These are phyloP conservation scores for Gymnopithys bicolor DNA, from an alignment of 2,797 vertebrate genomes.

Conservation along the genomic window DNA sequence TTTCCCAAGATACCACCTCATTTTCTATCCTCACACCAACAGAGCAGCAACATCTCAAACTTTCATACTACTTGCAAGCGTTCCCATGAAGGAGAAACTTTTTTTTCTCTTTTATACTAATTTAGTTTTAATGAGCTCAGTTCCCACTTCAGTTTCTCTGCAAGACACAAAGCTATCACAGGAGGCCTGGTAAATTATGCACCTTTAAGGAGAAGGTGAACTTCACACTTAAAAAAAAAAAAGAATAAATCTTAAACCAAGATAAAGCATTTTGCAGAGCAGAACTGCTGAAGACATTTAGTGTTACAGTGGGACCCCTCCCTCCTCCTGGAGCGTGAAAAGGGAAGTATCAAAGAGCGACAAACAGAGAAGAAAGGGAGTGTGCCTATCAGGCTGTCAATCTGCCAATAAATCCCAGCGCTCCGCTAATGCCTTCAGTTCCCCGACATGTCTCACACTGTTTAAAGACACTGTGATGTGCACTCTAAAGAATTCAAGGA, in stretches of 20 bases:
- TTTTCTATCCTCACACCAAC: not conserved
- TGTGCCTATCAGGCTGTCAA: slow-evolving; percentile 57
- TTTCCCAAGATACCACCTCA: not conserved
- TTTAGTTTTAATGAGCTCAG: slow-evolving; percentile 39
- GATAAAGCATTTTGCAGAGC: not conserved
- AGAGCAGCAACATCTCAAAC: not conserved
- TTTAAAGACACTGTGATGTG: slow-evolving; percentile 61
- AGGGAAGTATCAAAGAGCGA: slow-evolving; percentile 29
- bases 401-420: slow-evolving; percentile 61
- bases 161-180: slow-evolving; percentile 2
- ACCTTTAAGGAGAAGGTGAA: slow-evolving; percentile 44
- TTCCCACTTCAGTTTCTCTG: not conserved
- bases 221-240: not conserved
- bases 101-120: not conserved
- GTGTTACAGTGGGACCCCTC: slow-evolving; percentile 21
- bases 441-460: slow-evolving; percentile 10
- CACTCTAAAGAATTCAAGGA: slow-evolving; percentile 47
- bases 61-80: not conserved
- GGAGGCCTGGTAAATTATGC: slow-evolving; percentile 20
- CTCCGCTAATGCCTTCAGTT: slow-evolving; percentile 50
- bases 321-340: slow-evolving; percentile 21
- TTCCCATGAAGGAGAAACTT: not conserved
- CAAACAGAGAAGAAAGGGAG: slow-evolving; percentile 48
- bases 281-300: slow-evolving; percentile 22
- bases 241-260: not conserved